Percentiles rank a stretch among this genome's conserved stretches.
These are phyloP conservation scores for Drosophila kuntzei DNA, from an alignment of 2,888 invertebrate genomes.

Conservation along the genomic window DNA sequence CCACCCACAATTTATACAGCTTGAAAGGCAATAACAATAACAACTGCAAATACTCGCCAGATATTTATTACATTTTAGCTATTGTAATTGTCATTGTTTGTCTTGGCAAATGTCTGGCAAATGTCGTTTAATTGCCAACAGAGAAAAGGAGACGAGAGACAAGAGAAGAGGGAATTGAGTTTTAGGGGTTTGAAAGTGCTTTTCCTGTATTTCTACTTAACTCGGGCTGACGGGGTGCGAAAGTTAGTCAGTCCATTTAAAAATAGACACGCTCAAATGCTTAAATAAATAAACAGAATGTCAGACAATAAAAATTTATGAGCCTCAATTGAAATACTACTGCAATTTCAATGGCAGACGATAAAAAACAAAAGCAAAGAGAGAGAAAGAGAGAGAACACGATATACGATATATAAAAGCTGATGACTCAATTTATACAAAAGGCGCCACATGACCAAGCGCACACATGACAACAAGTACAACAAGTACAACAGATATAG, in stretches of 20 bases:
- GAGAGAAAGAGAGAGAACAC: slow-evolving; percentile 17
- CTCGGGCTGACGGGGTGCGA: slow-evolving; percentile 60
- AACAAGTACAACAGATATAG: no score
- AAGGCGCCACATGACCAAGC: slow-evolving; percentile 61
- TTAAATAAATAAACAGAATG: slow-evolving; percentile 77
- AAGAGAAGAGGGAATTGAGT: neutral
- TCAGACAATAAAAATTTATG: slow-evolving; percentile 77
- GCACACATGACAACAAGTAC: slow-evolving; percentile 29
- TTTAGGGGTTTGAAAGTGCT: slow-evolving; percentile 10
- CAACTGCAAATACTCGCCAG: slow-evolving; percentile 27
- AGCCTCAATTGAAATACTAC: slow-evolving; percentile 70
- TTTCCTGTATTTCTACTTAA: slow-evolving; percentile 12
- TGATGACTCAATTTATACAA: slow-evolving; percentile 73
- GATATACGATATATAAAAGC: slow-evolving; percentile 36
- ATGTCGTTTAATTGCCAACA: slow-evolving; percentile 75
- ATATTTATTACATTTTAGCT: slow-evolving; percentile 78
- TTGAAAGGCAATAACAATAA: slow-evolving; percentile 19
- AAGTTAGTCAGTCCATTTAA: slow-evolving; percentile 75
- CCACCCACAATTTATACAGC: slow-evolving; percentile 36
- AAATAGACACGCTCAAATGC: slow-evolving; percentile 74
- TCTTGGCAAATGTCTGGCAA: slow-evolving; percentile 72
- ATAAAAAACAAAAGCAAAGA: slow-evolving; percentile 54
- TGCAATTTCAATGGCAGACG: slow-evolving; percentile 77
- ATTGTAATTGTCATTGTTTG: slow-evolving; percentile 81
- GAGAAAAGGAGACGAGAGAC: neutral